Base-by-base conservation (phyloP, 2,113 vertebrate genomes). In the Toxotes jaculatrix region DNA sequence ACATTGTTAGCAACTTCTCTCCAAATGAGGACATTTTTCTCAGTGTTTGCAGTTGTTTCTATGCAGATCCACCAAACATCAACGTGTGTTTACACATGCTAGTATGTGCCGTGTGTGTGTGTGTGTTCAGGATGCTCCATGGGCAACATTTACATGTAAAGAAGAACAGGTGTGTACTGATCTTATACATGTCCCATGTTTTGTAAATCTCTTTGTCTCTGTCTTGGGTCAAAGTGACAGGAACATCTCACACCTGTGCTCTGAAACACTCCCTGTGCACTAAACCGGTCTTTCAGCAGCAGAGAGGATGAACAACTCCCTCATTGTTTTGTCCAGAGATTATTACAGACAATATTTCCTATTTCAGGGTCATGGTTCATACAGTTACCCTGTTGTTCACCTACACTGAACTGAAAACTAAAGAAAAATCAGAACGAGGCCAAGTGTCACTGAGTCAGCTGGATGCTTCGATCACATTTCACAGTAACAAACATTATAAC, bases 221-320 rank as follows among this genome's bases (percentile, higher is more conserved):
- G 34, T 78, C n/a, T 55, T 63, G 76, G 83, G 67, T 85, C 84
- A 87, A 23, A 43, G 72, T 42, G 72, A 80, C 63, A 76, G 53
- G 51, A 69, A 55, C 14, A n/a, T 67, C 55, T 77, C 79, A 82
- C 68, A 87, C 63, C 79, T 76, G 82, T 70, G 7, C n/a, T 62
- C 32, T 32, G 1, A 70, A 78, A 32, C 36, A 49, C 64, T 70
- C 21, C 19, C 2, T 68, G 64, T 73, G 76, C 67, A 71, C 61
- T 36, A 42, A 62, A 53, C 32, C 34, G 31, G 5, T 63, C 17
- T 45, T 43, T 63, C 21, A 57, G 31, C 23, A 34, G 3, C 17
- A 60, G 43, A 51, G 14, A 43, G 32, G 19, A 70, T 34, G 49
- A 38, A 81, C 16, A 65, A 19, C 11, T 57, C 38, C 59, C 55